phyloP scores from a whole-genome alignment of 1,140 invertebrate species.

The Cherax destructor region DNA sequence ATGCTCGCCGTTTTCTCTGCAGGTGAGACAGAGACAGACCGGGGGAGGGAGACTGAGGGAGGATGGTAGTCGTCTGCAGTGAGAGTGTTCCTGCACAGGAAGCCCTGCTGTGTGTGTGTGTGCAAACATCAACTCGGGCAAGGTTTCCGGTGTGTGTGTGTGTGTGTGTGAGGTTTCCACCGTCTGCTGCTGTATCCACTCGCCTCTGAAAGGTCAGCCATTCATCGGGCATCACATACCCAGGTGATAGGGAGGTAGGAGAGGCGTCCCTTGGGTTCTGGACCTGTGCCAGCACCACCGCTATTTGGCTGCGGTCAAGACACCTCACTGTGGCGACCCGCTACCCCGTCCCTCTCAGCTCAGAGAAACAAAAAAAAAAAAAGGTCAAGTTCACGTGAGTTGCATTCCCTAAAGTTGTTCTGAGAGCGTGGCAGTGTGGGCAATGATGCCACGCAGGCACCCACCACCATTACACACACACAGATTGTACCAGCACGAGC shows the following conservation, averaged over 20 bases:
- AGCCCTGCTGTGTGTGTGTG: conserved; percentile 50
- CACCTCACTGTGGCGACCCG: conserved; percentile 14
- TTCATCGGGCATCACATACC: not conserved
- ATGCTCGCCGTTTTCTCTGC: conserved; percentile 64
- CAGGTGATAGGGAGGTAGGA: not conserved
- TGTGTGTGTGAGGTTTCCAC: not conserved
- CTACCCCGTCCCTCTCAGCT: conserved; percentile 7
- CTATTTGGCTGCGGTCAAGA: conserved; percentile 46
- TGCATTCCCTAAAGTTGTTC: not conserved
- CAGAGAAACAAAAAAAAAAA: not conserved
- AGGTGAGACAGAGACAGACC: conserved; percentile 6
- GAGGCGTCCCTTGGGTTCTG: conserved; percentile 32
- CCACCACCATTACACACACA: too few species aligned
- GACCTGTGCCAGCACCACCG: conserved; percentile 47
- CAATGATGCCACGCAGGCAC: not conserved
- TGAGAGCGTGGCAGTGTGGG: not conserved
- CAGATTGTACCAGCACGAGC: not conserved
- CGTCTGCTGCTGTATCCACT: not conserved
- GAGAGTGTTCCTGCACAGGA: conserved; percentile 58
- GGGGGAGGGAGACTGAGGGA: not conserved
- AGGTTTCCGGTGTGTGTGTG: conserved; percentile 41
- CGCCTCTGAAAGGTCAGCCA: not conserved
- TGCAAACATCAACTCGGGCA: conserved; percentile 24
- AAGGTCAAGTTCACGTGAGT: too few species aligned
- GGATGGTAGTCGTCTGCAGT: conserved; percentile 37